Evolutionary conservation across 1,140 invertebrate genomes (phyloP).

Genomic region (Caerostris darwini): DNA sequence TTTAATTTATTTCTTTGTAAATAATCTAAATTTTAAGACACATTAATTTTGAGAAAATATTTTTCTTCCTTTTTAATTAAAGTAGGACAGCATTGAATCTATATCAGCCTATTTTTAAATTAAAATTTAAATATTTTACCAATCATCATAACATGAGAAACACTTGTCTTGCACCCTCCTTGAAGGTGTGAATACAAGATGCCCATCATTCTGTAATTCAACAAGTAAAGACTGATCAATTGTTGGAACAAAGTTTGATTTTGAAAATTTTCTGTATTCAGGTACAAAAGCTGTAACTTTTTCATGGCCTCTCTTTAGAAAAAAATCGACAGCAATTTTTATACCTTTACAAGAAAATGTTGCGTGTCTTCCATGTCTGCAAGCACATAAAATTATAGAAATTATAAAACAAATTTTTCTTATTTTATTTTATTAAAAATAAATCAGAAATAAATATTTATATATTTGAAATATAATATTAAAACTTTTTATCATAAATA

Average conservation of each 20-base stretch:
- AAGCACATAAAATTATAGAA: constrained; percentile 53
- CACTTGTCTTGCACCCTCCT: constrained; percentile 57
- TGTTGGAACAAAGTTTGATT: background rate
- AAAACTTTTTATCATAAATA: too few species aligned
- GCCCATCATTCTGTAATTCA: background rate
- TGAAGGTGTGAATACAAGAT: constrained; percentile 77
- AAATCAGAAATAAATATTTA: too few species aligned
- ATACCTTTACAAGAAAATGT: constrained; percentile 81
- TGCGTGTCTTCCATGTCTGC: constrained; percentile 81
- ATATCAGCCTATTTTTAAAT: background rate
- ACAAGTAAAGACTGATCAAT: constrained; percentile 68
- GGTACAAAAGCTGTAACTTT: constrained; percentile 72
- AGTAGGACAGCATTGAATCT: too few species aligned
- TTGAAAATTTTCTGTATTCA: background rate
- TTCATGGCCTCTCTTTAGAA: constrained; percentile 72
- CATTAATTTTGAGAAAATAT: too few species aligned
- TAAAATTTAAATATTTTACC: constrained; percentile 59
- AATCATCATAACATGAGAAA: constrained; percentile 77
- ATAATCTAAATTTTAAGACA: too few species aligned
- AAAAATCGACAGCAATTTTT: constrained; percentile 79
- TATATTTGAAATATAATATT: too few species aligned
- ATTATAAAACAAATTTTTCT: background rate
- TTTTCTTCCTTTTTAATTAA: too few species aligned
- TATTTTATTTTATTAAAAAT: background rate
- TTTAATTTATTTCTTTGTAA: too few species aligned